Evolutionary conservation across 2,888 invertebrate species (phyloP), one percentile per base, ranked within the genome.

Genomic region (Hofmannophila pseudospretella): DNA sequence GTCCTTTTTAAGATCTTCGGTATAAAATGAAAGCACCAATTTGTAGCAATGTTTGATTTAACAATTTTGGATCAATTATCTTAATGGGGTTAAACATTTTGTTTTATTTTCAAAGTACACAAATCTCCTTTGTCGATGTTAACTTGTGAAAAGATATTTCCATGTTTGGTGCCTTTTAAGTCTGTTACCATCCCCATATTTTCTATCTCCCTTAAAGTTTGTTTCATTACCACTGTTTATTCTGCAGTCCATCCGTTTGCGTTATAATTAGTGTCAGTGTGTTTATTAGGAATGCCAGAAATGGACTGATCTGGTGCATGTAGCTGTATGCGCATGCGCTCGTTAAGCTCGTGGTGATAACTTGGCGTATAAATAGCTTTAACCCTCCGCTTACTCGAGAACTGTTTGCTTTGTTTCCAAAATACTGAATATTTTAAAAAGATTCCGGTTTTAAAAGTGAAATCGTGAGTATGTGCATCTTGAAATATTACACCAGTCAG

Each of bases 261-360:
- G 44, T 60, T 64, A 60, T 62, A 67, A 67, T 71, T 65, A 67
- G 59, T 62, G 69, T 54, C 66, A 47, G 59, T 51, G 51, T 72
- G 67, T 75, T 72, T 70, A 67, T 70, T 68, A 61, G 49, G 51
- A 51, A 51, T 46, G 53, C 55, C 61, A 56, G 60, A 52, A 55
- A 54, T 54, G 48, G 54, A 29, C 44, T 45, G 59, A 57, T 60
- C 72, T 73, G 74, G 51, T 49, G 53, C 64, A 58, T 71, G 70
- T 71, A 69, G 63, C 58, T 54, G 51, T 23, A 28, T 44, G 45
- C 44, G 42, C 45, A 41, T 39, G 38, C 37, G 34, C 39, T 43
- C 41, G 45, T 47, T 48, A 45, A 47, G 47, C 45, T 41, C 36
- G 45, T 47, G 47, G 51, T 52, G 60, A 64, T 63, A 67, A 59